These are phyloP conservation scores for Dusona sp. DNA, from an alignment of 2,888 invertebrate genomes.

Conservation along the genomic window DNA sequence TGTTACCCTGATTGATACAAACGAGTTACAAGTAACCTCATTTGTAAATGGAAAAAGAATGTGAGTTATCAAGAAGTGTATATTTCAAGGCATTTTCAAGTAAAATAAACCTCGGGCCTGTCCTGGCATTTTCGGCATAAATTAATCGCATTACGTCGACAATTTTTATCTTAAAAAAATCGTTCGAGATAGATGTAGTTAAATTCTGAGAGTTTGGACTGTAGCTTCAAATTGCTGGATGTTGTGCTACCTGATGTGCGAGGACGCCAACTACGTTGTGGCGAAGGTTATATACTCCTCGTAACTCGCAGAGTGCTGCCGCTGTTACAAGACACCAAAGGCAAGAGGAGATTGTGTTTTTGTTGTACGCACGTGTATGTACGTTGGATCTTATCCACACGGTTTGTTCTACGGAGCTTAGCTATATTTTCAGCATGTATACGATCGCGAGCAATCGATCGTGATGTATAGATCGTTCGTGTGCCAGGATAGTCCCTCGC, in stretches of 20 bases:
- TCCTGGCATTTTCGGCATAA: neutral
- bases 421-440: slow-evolving; percentile 31
- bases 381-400: neutral
- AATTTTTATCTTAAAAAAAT: neutral
- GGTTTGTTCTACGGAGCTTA: slow-evolving; percentile 28
- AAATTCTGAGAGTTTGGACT: slow-evolving; percentile 18
- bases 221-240: slow-evolving; percentile 21
- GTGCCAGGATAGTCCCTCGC: slow-evolving; percentile 2
- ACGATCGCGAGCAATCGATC: slow-evolving; percentile 47
- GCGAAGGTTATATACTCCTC: slow-evolving; percentile 41
- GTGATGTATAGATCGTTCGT: slow-evolving; percentile 40
- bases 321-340: slow-evolving; percentile 41
- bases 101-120: no score
- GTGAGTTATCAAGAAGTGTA: no score
- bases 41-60: no score
- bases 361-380: slow-evolving; percentile 11
- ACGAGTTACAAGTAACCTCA: no score
- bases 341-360: slow-evolving; percentile 24
- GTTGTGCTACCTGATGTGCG: slow-evolving; percentile 51
- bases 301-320: slow-evolving; percentile 42
- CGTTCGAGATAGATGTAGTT: slow-evolving; percentile 2
- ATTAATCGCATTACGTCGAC: neutral
- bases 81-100: no score
- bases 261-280: slow-evolving; percentile 31
- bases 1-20: no score